Conservation (phyloP, 2,888 invertebrate species). For the Auanema freiburgensis region DNA sequence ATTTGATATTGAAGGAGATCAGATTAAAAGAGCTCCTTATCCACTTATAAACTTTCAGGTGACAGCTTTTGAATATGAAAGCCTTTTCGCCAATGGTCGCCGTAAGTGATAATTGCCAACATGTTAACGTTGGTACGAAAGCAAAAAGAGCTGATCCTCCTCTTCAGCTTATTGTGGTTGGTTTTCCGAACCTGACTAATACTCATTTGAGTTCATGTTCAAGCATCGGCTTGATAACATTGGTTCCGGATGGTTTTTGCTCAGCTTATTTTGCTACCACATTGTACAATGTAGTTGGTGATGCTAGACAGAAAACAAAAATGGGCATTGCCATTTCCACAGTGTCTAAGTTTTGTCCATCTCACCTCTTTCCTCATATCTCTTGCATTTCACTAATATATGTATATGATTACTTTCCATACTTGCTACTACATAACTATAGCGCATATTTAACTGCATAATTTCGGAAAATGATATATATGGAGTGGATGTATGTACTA, state of each 20-base stretch:
- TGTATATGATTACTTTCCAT: too few relatives aligned
- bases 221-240: not conserved
- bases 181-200: not conserved
- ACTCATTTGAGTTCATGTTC: constrained; percentile 6
- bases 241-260: constrained; percentile 13
- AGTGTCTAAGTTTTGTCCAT: too few relatives aligned
- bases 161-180: not conserved
- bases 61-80: constrained; percentile 84
- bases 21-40: not conserved
- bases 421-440: too few relatives aligned
- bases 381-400: too few relatives aligned
- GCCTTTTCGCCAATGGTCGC: constrained; percentile 84
- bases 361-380: too few relatives aligned
- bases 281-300: constrained; percentile 19
- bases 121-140: constrained; percentile 25
- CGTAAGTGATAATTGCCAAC: constrained; percentile 75
- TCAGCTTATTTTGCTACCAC: constrained; percentile 7
- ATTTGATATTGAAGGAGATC: constrained; percentile 81
- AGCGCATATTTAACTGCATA: too few relatives aligned
- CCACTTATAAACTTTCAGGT: constrained; percentile 52
- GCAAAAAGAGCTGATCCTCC: constrained; percentile 8
- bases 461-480: too few relatives aligned
- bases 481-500: too few relatives aligned
- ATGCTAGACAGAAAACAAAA: too few relatives aligned
- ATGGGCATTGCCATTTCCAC: too few relatives aligned